A percentile compares a stretch with the other conserved stretches of the same genome.
Evolutionary conservation across 2,113 vertebrate species (phyloP).

Genomic region (Condylura cristata): DNA sequence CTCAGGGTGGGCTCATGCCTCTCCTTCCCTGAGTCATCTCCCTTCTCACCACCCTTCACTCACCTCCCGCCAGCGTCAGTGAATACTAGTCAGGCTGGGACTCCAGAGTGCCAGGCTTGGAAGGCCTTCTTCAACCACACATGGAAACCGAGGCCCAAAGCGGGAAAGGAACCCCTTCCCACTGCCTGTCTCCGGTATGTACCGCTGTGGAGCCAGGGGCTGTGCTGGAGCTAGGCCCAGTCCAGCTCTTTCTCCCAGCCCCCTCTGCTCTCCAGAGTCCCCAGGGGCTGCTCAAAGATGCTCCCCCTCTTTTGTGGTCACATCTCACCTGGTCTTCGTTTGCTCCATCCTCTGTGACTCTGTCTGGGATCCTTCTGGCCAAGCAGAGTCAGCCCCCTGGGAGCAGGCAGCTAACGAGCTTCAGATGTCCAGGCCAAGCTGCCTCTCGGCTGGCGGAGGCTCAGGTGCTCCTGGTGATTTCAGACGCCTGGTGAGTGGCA

Average conservation of each 20-base stretch:
- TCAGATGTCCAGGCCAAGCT: slow-evolving; percentile 78
- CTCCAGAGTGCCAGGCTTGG: neutral
- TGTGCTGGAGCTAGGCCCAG: neutral
- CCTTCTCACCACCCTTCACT: neutral
- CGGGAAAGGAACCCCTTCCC: neutral
- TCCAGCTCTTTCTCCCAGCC: neutral
- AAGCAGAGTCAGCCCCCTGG: neutral
- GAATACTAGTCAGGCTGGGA: neutral
- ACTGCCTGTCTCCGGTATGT: neutral
- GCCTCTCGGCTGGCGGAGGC: slow-evolving; percentile 22
- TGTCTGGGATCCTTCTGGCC: slow-evolving; percentile 58
- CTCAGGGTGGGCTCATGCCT: no score
- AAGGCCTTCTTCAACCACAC: neutral
- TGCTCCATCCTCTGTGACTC: slow-evolving; percentile 42
- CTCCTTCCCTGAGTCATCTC: neutral
- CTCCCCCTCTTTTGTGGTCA: neutral
- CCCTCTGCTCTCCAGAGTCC: neutral
- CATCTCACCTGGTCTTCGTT: slow-evolving; percentile 71
- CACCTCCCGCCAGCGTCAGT: neutral
- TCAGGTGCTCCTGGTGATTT: slow-evolving; percentile 60
- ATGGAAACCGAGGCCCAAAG: neutral
- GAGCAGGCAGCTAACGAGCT: slow-evolving; percentile 67
- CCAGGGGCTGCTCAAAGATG: slow-evolving; percentile 40
- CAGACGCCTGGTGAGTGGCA: neutral
- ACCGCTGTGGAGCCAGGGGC: neutral